Base-by-base conservation (phyloP, 2,888 invertebrate species). In the Synanthedon formicaeformis region DNA sequence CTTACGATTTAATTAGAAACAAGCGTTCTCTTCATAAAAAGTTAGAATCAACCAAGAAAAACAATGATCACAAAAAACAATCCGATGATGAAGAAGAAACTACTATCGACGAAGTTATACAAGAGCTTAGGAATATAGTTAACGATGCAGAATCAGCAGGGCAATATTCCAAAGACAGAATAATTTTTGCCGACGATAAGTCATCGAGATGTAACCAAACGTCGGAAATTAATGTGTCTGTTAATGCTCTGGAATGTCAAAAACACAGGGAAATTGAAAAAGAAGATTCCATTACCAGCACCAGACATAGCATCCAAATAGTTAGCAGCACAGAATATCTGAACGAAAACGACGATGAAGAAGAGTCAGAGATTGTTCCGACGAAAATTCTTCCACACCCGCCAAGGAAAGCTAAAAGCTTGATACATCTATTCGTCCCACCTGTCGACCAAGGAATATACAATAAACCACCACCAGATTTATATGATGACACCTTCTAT, bases 61-160 rank as follows among this genome's bases (percentile, higher is more conserved):
- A 62, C 50, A 64, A 59, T 18, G 68, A 71, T 41, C 62, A 75
- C 55, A 84, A 81, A 53, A 86, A 81, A 64, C 79, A 81, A 48
- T 86, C 85, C 4, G 91, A 91, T 50, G 92, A 92, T 60, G 92
- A 93, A 68, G 92, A 92, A 54, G 93, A 94, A 77, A 93, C 94
- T 0, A 95, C 95, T 2, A 95, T 96, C 57, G 95, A 95, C 64
- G 95, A 95, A 78, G 95, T 95, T 2, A 95, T 96, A 66, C 94
- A 94, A 75, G 95, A 95, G 73, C 77, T 96, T 41, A 90, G 93
- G 59, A 95, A 94, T 64, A 95, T 96, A 57, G 94, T 95, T 1
- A 95, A 93, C 68, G 93, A 95, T 64, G 95, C 94, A 0, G 94
- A 95, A 77, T 92, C 93, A 0, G 91, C 93, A 75, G 91, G 93